Conservation (phyloP, 2,888 invertebrate species). For the Poecilus cupreus region DNA sequence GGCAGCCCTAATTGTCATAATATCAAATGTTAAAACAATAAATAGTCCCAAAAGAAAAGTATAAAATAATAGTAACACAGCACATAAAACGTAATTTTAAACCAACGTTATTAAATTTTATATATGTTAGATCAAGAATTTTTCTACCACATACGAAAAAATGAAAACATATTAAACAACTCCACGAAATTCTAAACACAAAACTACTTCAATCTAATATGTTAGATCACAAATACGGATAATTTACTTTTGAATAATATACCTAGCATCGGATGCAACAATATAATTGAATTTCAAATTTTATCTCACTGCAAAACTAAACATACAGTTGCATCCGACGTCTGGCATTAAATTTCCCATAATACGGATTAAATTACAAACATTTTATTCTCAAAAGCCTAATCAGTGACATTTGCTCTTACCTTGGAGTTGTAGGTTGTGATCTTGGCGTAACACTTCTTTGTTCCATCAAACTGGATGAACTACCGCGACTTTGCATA, state of each 20-base stretch:
- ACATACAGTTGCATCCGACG: not conserved
- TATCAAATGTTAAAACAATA: not conserved
- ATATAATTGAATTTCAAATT: not conserved
- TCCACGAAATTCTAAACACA: conserved; percentile 6
- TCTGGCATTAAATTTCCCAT: conserved; percentile 36
- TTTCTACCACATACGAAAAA: conserved; percentile 13
- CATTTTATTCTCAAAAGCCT: not conserved
- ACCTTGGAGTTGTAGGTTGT: conserved; percentile 93
- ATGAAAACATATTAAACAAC: not conserved
- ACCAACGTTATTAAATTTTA: not conserved
- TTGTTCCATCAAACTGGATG: conserved; percentile 88
- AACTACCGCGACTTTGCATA: conserved; percentile 93
- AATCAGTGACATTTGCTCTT: conserved; percentile 62
- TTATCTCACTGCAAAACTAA: not conserved
- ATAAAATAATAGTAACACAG: not conserved
- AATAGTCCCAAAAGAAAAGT: not conserved
- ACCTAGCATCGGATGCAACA: not conserved
- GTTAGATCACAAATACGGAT: conserved; percentile 10
- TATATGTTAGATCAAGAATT: not conserved
- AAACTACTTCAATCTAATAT: not conserved
- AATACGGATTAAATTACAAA: not conserved
- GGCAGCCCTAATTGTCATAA: conserved; percentile 4
- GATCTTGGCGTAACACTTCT: conserved; percentile 91
- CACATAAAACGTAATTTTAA: not conserved
- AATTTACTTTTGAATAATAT: not conserved